Conservation (phyloP, 2,888 invertebrate genomes). For the Lasiommata megera region DNA sequence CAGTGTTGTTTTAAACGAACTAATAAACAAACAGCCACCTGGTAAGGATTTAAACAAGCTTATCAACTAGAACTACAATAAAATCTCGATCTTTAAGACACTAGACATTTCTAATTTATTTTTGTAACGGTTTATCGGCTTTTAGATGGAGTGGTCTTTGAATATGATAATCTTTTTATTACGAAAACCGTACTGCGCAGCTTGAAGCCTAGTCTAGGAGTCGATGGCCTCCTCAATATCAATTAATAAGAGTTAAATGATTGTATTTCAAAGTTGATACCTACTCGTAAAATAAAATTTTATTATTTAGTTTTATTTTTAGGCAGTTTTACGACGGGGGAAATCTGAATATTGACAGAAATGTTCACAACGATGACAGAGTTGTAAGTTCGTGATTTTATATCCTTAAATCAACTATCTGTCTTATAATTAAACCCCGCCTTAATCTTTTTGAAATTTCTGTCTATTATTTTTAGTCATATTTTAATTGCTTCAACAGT, state of each 20-base stretch:
- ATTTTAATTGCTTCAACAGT: too few relatives aligned
- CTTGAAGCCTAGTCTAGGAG: neutral
- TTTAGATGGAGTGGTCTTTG: neutral
- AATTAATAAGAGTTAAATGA: neutral
- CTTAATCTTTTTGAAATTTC: too few relatives aligned
- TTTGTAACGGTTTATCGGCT: neutral
- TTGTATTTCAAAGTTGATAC: neutral
- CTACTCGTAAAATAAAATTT: neutral
- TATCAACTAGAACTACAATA: conserved; percentile 10
- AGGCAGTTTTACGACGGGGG: too few relatives aligned
- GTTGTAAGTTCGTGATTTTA: too few relatives aligned
- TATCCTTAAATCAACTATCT: too few relatives aligned
- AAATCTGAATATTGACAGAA: too few relatives aligned
- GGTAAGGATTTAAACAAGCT: conserved; percentile 2
- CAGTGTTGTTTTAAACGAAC: too few relatives aligned
- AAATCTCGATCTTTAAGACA: conserved; percentile 7
- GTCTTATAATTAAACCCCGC: too few relatives aligned
- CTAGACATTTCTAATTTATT: neutral
- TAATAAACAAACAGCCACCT: too few relatives aligned
- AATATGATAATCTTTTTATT: neutral
- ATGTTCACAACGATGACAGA: too few relatives aligned
- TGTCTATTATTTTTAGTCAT: too few relatives aligned
- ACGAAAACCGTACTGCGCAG: neutral
- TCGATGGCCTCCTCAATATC: neutral
- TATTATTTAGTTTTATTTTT: too few relatives aligned